Evolutionary conservation across 2,888 invertebrate species (phyloP), one percentile per base, ranked within the genome.

Genomic region (Drosophila lutescens): DNA sequence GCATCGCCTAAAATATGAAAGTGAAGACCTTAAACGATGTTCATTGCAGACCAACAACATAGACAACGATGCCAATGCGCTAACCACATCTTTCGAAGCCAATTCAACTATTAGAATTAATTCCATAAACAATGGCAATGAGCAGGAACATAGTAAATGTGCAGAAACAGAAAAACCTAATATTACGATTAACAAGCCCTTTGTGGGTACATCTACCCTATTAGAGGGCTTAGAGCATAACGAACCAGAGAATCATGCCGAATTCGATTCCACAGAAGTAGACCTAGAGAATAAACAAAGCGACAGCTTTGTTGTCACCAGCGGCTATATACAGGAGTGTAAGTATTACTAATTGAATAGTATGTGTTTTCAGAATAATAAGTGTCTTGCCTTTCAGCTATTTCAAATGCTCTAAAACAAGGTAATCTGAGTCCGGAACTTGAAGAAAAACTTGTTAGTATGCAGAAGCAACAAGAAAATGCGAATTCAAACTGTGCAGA

Each of bases 301-400:
- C 10, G 81, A 83, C 58, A 82, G 96, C 93, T 98, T 98, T 93
- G 95, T 97, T 80, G 94, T 98, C 72, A 98, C 98, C 13, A 96
- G 97, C 59, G 97, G 97, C 92, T 98, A 98, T 90, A 97, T 98
- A 82, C 97, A 98, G 91, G 97, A 98, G 94, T 97, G 98, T 97
- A 94, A 95, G 95, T 61, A 15, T 34, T 7, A 9, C 15, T n/a
- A 41, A 10, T 1, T 3, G 5, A 49, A n/a, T 4, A 10, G 30
- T 1, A 3, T 3, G 6, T 23, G 3, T 9, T 36, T 12, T 6
- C 0, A 13, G 13, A 13, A 17, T 47, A 32, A 57, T 15, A 12
- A 23, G 10, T n/a, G 2, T 20, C 10, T n/a, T 54, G 53, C 61
- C 51, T 54, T 55, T 3, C 32, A 82, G 98, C 98, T 13, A 97